These are phyloP conservation scores for Cynopterus brachyotis DNA, from an alignment of 2,113 vertebrate genomes.

Conservation along the genomic window DNA sequence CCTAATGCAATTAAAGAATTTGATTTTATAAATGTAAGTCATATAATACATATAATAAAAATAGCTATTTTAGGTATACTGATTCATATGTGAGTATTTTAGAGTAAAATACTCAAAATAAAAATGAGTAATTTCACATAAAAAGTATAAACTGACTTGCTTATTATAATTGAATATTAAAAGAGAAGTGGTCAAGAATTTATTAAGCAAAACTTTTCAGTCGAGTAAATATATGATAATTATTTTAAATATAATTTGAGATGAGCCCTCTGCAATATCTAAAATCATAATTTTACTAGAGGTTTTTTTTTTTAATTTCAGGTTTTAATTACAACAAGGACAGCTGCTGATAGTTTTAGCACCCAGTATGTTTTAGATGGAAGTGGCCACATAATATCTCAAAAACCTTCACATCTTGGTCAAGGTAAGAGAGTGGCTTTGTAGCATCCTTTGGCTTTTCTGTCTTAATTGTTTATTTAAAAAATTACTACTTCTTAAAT, in stretches of 20 bases:
- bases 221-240: neutral
- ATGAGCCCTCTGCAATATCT: neutral
- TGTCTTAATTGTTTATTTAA: neutral
- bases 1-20: neutral
- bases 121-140: conserved; percentile 15
- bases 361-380: conserved; percentile 90
- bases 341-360: conserved; percentile 88
- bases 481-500: neutral
- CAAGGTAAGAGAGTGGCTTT: conserved; percentile 86
- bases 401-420: conserved; percentile 94
- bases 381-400: conserved; percentile 88
- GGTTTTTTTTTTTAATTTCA: conserved; percentile 68
- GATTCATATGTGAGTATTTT: neutral
- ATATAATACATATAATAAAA: neutral
- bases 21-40: neutral
- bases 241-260: conserved; percentile 41
- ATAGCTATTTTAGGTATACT: neutral
- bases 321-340: conserved; percentile 94
- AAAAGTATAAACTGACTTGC: neutral
- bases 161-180: conserved; percentile 14
- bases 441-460: conserved; percentile 25
- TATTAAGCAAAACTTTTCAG: neutral
- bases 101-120: conserved; percentile 20
- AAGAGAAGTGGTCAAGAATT: neutral
- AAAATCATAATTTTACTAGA: conserved; percentile 1